Evolutionary conservation across 2,888 invertebrate genomes (phyloP), one percentile per base, ranked within the genome.

Genomic region (Octonoba sinensis): DNA sequence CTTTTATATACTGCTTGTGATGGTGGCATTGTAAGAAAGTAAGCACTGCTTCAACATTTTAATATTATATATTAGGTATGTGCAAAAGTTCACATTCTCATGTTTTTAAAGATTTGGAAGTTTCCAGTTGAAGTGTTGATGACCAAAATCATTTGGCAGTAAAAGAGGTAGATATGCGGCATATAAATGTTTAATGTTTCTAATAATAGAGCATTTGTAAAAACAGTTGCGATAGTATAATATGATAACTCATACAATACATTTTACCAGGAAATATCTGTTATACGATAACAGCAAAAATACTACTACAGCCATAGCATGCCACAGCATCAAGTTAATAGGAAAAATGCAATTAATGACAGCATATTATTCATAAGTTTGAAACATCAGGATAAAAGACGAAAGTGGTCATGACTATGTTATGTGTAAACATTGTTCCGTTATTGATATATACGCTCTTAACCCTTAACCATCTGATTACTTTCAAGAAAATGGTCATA

Each of bases 1-100:
- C 87, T 88, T 47, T 84, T 90, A 64, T 90, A 89, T 85, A 87
- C 89, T 16, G 89, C 88, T 11, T 89, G 89, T 83, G 89, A 89
- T 76, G 88, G 88, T 27, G 90, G 90, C 3, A 87, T 89, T 72
- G 86, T 90, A 11, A 86, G 89, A 76, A 86, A 89, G 83, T 83
- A 75, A 57, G 83, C 16, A 22, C 8, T 56, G 24, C 24, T 59
- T 59, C 1, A 24, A 24, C 8, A 1, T 24, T 6, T 16, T 11
- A 24, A 22, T 56, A 15, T 56, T n/a, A 18, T 47, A 18, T 20
- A 59, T 13, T 59, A 15, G 12, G 18, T 59, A 1, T 27, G 27
- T 27, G 2, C 27, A 27, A 27, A 27, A 6, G 27, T 27, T 27
- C 27, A 27, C 3, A 27, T 27, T 27, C 6, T 27, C 6, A 2